These are phyloP conservation scores for Engystomops pustulosus DNA, from an alignment of 2,113 vertebrate species.

Conservation along the genomic window DNA sequence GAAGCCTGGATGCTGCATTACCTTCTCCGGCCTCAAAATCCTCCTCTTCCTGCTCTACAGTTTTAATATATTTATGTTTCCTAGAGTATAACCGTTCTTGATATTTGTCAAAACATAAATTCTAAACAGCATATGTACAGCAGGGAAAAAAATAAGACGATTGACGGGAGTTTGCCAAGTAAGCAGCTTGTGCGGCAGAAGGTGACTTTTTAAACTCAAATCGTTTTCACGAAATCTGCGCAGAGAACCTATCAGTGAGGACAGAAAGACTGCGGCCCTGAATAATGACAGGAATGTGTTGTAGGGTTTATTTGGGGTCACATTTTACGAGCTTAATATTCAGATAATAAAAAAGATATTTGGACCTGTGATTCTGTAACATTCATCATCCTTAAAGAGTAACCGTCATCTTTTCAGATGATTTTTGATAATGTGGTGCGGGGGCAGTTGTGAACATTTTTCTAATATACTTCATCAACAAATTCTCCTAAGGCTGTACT, in stretches of 20 bases:
- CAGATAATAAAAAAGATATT: too few species aligned
- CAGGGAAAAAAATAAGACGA: constrained; percentile 32
- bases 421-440: too few species aligned
- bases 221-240: constrained; percentile 34
- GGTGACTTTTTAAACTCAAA: constrained; percentile 41
- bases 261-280: background rate
- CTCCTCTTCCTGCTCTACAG: background rate
- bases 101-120: constrained; percentile 46
- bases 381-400: too few species aligned
- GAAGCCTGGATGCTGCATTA: background rate
- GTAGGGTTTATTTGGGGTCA: background rate
- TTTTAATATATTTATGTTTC: constrained; percentile 14
- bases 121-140: constrained; percentile 39
- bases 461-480: too few species aligned
- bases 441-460: too few species aligned
- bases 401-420: too few species aligned
- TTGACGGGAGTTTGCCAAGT: constrained; percentile 11
- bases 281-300: background rate
- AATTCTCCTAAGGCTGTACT: too few species aligned
- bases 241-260: background rate
- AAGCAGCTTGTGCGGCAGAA: constrained; percentile 46
- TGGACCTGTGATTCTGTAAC: too few species aligned
- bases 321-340: background rate
- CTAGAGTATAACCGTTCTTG: constrained; percentile 25
- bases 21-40: background rate